Evolutionary conservation across 2,888 invertebrate species (phyloP), one percentile per base, ranked within the genome.

Genomic region (Epicampocera succincta): DNA sequence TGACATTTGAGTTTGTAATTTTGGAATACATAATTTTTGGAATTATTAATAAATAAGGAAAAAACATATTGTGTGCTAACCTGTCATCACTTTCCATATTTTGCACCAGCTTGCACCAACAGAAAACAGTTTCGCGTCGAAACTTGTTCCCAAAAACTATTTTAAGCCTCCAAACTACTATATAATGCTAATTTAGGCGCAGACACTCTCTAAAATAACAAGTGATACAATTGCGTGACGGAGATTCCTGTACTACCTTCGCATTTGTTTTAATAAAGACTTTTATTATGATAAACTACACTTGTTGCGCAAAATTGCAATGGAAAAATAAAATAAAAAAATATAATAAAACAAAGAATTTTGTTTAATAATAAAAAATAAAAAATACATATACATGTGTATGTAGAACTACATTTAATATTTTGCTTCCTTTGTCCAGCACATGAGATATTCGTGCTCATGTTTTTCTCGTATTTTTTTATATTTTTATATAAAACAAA

Each of bases 391-490:
- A 60, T 58, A 48, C 25, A 25, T 50, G 56, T 4, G 21, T 40
- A 74, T 54, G 61, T 69, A 76, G 42, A 52, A 79, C 66, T 54
- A 40, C 60, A 79, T 79, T 73, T 73, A 78, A 60, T 73, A 79
- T 79, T 73, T 79, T 54, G 72, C 60, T 79, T 73, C 66, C 52
- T 79, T 79, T 79, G 78, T 79, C 66, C 72, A 79, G 66, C 78
- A 61, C 72, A 73, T 68, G 44, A 60, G 25, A 54, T 79, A 66
- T 73, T 79, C 78, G 78, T 79, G 78, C 78, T 79, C 72, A 72
- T 72, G 72, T 66, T 61, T 71, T 71, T 63, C 60, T 33, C 44
- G 13, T 9, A 13, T 46, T 61, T 29, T 17, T 48, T 33, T 33
- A 33, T 9, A 33, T 33, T 46, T 54, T 54, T 25, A 15, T 60